phyloP scores from a whole-genome alignment of 2,888 invertebrate genomes.

The Calameuta pallipes region DNA sequence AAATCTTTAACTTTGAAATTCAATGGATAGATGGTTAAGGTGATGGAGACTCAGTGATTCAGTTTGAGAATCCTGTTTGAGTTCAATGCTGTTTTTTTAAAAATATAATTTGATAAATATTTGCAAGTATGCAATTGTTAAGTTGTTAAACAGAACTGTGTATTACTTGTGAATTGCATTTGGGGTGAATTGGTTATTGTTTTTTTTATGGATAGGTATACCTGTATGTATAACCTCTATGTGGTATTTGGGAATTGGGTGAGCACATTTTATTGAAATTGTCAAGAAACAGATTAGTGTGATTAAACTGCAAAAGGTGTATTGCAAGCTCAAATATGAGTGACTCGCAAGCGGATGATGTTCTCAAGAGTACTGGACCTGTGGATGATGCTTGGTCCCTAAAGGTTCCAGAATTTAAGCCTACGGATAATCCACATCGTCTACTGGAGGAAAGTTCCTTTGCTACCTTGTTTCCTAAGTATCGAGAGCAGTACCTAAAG shows the following conservation, averaged over 20 bases:
- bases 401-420: conserved; percentile 88
- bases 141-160: background rate
- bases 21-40: background rate
- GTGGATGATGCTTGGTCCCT: conserved; percentile 88
- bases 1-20: background rate
- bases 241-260: background rate
- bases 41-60: no score
- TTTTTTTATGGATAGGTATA: background rate
- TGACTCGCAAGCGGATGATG: conserved; percentile 59
- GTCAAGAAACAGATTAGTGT: background rate
- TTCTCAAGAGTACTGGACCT: conserved; percentile 67
- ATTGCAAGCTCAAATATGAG: conserved; percentile 40
- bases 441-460: conserved; percentile 95
- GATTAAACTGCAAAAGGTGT: background rate
- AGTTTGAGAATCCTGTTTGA: no score
- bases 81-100: no score
- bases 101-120: background rate
- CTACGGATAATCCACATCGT: conserved; percentile 89
- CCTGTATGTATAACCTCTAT: background rate
- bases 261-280: background rate
- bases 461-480: conserved; percentile 96
- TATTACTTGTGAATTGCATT: background rate
- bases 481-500: conserved; percentile 93
- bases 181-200: background rate
- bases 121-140: background rate